Conservation (phyloP, 1,140 invertebrate species). For the Parapsyche elsis region DNA sequence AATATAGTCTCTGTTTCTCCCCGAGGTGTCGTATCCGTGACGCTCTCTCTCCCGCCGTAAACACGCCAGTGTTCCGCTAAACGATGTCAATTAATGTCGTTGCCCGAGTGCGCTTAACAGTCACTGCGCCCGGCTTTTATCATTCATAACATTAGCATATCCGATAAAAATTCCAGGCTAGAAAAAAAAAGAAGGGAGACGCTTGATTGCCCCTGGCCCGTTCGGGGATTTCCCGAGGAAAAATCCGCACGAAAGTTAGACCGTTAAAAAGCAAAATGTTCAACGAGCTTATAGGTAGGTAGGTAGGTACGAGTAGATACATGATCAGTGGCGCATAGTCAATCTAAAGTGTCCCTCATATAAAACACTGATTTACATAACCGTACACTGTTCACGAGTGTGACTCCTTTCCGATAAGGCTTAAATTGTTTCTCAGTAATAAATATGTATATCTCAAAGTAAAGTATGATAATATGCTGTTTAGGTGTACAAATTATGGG, state of each 20-base stretch:
- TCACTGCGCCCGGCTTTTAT: conserved; percentile 61
- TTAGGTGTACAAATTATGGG: neutral
- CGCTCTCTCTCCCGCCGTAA: neutral
- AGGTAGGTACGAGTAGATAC: no score
- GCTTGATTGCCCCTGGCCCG: conserved; percentile 14
- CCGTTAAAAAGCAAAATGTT: neutral
- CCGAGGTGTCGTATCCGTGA: conserved; percentile 13
- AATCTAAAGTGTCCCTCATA: no score
- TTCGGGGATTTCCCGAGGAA: conserved; percentile 10
- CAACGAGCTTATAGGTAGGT: no score
- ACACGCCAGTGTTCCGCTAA: conserved; percentile 36
- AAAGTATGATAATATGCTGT: neutral
- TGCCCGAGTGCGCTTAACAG: conserved; percentile 51
- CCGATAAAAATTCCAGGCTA: conserved; percentile 59
- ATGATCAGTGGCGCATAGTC: neutral
- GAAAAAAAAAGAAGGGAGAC: neutral
- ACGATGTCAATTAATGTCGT: conserved; percentile 54
- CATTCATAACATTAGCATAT: conserved; percentile 69
- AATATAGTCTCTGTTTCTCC: neutral
- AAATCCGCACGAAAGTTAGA: neutral
- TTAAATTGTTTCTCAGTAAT: neutral
- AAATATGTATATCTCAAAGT: neutral
- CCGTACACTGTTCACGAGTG: no score
- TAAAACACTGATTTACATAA: no score
- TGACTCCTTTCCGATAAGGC: neutral